Conservation (phyloP, 2,888 invertebrate genomes). For the Euproctis similis region DNA sequence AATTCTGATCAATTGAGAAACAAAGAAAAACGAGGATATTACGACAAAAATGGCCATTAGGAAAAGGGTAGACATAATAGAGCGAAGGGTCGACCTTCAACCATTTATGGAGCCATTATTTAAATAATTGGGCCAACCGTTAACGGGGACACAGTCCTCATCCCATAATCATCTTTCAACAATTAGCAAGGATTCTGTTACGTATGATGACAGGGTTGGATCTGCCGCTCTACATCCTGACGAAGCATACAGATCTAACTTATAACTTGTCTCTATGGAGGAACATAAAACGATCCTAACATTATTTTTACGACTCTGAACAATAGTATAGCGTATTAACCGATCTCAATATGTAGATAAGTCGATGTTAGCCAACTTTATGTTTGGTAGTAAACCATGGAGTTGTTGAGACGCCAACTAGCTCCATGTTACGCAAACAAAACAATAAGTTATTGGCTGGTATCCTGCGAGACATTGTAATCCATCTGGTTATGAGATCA, state of each 20-base stretch:
- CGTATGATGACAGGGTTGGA: background rate
- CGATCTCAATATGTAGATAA: conserved; percentile 16
- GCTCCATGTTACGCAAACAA: background rate
- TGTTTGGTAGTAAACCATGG: conserved; percentile 8
- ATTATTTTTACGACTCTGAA: conserved; percentile 5
- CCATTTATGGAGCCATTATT: conserved; percentile 6
- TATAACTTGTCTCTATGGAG: background rate
- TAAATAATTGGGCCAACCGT: conserved; percentile 1
- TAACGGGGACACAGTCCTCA: background rate
- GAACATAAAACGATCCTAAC: conserved; percentile 2
- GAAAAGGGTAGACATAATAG: conserved; percentile 1
- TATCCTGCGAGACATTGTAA: background rate
- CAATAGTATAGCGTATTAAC: conserved; percentile 5
- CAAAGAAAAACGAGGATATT: conserved; percentile 1
- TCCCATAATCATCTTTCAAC: background rate
- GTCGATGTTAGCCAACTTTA: conserved; percentile 9
- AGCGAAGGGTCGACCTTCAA: conserved; percentile 3
- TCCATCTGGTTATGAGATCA: background rate
- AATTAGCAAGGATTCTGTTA: conserved; percentile 2
- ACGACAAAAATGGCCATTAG: conserved; percentile 1
- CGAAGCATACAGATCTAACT: background rate
- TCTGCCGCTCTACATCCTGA: background rate
- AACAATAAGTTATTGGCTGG: background rate
- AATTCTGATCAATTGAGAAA: too few relatives aligned
- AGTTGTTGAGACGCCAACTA: conserved; percentile 2